Conservation (phyloP, 2,888 invertebrate species). For the Bibio marci region DNA sequence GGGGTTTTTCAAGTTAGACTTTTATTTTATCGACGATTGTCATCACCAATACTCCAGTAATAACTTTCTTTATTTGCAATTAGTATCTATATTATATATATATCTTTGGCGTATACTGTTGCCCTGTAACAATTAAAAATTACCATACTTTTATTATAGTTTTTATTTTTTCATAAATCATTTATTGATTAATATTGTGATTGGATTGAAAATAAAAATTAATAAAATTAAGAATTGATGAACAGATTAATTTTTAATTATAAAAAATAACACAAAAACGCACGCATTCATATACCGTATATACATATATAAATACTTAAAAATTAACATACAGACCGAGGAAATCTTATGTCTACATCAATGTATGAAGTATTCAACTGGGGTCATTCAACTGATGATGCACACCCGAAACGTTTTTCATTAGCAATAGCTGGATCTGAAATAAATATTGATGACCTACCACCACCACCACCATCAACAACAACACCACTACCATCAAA, state of each 20-base stretch:
- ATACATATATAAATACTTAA: neutral
- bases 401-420: conserved; percentile 28
- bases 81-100: too few relatives aligned
- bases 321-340: conserved; percentile 16
- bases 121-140: too few relatives aligned
- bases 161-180: too few relatives aligned
- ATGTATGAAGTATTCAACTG: conserved; percentile 60
- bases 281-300: neutral
- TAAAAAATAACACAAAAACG: neutral
- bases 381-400: conserved; percentile 30
- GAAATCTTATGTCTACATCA: conserved; percentile 43
- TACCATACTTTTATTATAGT: too few relatives aligned
- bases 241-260: conserved; percentile 1
- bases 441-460: conserved; percentile 29
- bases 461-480: conserved; percentile 11
- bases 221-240: too few relatives aligned
- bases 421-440: conserved; percentile 26
- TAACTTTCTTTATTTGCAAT: too few relatives aligned
- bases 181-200: too few relatives aligned
- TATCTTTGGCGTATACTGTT: too few relatives aligned
- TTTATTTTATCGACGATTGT: too few relatives aligned
- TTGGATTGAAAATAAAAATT: too few relatives aligned
- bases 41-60: too few relatives aligned
- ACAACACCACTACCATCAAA: conserved; percentile 7
- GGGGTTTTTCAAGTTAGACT: too few relatives aligned